A percentile compares a stretch with the other conserved stretches of the same genome.
phyloP scores from a whole-genome alignment of 2,113 vertebrate species.

The Osmerus eperlanus region DNA sequence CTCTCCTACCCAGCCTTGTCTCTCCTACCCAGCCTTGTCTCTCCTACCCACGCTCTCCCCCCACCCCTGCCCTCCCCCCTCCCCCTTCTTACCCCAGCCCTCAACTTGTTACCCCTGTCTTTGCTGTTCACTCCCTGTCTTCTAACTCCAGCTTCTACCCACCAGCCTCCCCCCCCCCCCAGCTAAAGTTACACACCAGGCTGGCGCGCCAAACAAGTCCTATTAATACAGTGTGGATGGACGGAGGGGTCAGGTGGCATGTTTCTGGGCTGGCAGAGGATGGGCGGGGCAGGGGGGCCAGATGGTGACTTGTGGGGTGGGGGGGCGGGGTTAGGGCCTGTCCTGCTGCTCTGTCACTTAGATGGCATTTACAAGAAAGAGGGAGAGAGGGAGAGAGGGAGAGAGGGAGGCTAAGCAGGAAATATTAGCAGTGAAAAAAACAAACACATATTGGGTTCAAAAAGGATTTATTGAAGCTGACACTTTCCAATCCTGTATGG shows the following conservation, averaged over 20 bases:
- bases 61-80: not conserved
- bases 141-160: not conserved
- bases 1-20: not conserved
- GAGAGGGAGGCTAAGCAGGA: not conserved
- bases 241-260: conserved; percentile 41
- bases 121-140: not conserved
- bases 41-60: too few relatives aligned
- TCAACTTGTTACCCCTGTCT: not conserved
- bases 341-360: not conserved
- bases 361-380: not conserved
- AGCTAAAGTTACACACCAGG: conserved; percentile 37
- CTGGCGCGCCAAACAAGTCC: conserved; percentile 40
- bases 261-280: conserved; percentile 18
- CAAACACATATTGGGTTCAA: too few relatives aligned
- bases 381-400: conserved; percentile 19
- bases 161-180: conserved; percentile 1
- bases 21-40: not conserved
- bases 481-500: too few relatives aligned
- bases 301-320: not conserved
- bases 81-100: not conserved
- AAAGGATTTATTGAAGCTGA: too few relatives aligned
- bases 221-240: conserved; percentile 52
- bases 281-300: not conserved
- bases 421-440: too few relatives aligned
- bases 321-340: conserved; percentile 8